phyloP scores from a whole-genome alignment of 2,113 vertebrate species.

The Cephalophus harveyi region DNA sequence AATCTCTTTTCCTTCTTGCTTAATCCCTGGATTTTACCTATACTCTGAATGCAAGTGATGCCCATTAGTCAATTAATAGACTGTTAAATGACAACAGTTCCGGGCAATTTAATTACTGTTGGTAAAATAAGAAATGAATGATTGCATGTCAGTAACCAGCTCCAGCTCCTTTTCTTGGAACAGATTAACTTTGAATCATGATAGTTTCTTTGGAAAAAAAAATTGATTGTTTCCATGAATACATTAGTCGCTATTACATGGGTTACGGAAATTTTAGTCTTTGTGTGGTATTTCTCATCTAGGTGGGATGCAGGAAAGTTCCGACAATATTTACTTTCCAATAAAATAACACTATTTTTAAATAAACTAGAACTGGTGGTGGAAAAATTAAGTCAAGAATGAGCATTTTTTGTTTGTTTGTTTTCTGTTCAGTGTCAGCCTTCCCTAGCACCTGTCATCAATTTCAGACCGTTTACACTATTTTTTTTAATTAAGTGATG shows the following conservation, averaged over 20 bases:
- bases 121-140: conserved; percentile 86
- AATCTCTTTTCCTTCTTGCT: conserved; percentile 69
- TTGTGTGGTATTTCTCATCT: not conserved
- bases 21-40: conserved; percentile 92
- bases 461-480: not conserved
- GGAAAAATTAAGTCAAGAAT: not conserved
- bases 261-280: not conserved
- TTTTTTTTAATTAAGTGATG: not conserved
- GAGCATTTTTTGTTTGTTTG: not conserved
- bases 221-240: conserved; percentile 50
- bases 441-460: rapidly evolving
- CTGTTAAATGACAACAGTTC: conserved; percentile 98
- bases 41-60: conserved; percentile 84
- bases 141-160: conserved; percentile 83
- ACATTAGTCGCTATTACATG: conserved; percentile 50
- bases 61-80: conserved; percentile 99
- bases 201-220: conserved; percentile 60
- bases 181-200: conserved; percentile 78
- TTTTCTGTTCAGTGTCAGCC: not conserved
- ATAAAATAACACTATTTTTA: not conserved
- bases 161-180: conserved; percentile 79
- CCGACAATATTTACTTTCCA: not conserved
- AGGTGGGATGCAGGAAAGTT: not conserved
- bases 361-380: not conserved
- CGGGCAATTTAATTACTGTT: conserved; percentile 94